phyloP scores from a whole-genome alignment of 2,113 vertebrate species.

The Leptobrachium ailaonicum region DNA sequence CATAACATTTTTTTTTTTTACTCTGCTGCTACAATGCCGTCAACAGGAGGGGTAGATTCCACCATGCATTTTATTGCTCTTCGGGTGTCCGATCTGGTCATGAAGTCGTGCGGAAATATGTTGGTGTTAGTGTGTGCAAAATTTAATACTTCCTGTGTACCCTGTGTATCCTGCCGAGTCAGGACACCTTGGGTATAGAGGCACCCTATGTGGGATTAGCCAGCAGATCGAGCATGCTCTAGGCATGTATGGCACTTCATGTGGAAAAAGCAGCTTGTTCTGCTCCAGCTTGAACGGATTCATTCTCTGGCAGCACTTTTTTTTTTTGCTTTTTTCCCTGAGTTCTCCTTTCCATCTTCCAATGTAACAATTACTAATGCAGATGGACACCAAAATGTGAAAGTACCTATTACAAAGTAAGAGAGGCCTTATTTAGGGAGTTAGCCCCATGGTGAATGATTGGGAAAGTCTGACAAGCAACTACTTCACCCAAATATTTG shows the following conservation, averaged over 20 bases:
- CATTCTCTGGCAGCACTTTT: too few relatives aligned
- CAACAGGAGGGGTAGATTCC: not conserved
- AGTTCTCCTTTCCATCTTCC: too few relatives aligned
- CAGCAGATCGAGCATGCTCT: too few relatives aligned
- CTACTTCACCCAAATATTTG: not conserved
- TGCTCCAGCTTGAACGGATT: too few relatives aligned
- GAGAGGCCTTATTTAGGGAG: constrained; percentile 20
- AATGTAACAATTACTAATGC: not conserved
- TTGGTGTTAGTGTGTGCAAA: not conserved
- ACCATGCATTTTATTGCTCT: not conserved
- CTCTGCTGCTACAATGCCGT: not conserved
- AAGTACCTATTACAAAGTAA: not conserved
- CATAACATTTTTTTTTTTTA: not conserved
- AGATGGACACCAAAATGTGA: not conserved
- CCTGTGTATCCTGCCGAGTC: not conserved
- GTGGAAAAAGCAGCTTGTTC: too few relatives aligned
- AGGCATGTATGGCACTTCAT: too few relatives aligned
- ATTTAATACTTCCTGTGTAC: not conserved
- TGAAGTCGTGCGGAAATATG: not conserved
- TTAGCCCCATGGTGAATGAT: not conserved
- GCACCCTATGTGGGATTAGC: too few relatives aligned
- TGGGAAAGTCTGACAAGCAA: not conserved
- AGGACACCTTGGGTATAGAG: not conserved
- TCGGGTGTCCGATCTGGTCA: not conserved
- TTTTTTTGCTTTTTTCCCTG: too few relatives aligned